phyloP scores from a whole-genome alignment of 2,113 vertebrate species.

The Tragelaphus buxtoni region DNA sequence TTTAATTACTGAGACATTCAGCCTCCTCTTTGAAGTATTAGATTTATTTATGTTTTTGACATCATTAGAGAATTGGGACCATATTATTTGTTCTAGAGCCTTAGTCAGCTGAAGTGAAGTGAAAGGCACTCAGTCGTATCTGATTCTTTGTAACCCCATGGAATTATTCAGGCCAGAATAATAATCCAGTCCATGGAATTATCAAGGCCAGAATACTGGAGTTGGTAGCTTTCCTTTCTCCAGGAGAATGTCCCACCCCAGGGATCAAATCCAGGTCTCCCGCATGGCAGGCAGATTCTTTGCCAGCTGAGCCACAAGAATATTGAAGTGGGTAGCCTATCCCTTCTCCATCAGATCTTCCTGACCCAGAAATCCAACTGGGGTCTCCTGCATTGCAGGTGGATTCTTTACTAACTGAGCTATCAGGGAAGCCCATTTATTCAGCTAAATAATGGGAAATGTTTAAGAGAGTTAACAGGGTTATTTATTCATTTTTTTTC shows the following conservation, averaged over 20 bases:
- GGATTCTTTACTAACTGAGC: neutral
- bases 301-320: neutral
- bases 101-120: neutral
- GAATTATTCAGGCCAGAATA: neutral
- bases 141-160: fast-evolving
- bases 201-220: neutral
- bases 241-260: neutral
- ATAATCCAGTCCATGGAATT: neutral
- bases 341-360: neutral
- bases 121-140: neutral
- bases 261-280: neutral
- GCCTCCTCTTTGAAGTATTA: neutral
- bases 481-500: neutral
- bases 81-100: neutral
- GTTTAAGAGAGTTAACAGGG: neutral
- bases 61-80: neutral
- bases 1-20: neutral
- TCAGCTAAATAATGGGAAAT: neutral
- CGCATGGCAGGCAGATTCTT: neutral
- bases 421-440: neutral
- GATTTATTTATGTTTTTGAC: neutral
- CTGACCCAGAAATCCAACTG: neutral
- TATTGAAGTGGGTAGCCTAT: neutral
- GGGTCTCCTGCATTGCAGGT: neutral
- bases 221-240: neutral